phyloP scores from a whole-genome alignment of 2,797 vertebrate species.

The Phrynocephalus guinanensis region DNA sequence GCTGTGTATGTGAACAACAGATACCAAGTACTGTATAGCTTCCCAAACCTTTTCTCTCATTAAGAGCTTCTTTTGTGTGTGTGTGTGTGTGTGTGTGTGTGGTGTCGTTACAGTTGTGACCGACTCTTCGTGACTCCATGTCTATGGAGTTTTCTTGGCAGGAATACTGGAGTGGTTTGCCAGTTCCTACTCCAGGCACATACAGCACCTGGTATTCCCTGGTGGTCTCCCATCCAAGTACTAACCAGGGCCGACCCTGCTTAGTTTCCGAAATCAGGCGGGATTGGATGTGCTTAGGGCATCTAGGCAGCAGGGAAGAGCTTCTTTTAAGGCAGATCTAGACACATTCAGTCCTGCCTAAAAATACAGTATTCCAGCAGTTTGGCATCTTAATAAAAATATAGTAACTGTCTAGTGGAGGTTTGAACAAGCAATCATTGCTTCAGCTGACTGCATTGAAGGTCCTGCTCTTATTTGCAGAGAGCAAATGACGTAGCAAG shows the following conservation, averaged over 20 bases:
- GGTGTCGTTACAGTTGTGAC: too few relatives aligned
- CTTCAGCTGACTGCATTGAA: background rate
- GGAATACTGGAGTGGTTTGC: too few relatives aligned
- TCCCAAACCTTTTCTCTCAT: constrained; percentile 19
- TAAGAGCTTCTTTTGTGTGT: background rate
- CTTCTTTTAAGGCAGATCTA: background rate
- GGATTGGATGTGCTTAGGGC: too few relatives aligned
- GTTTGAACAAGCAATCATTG: background rate
- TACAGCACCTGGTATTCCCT: too few relatives aligned
- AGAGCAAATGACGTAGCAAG: background rate
- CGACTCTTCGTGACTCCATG: too few relatives aligned
- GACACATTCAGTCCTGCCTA: background rate
- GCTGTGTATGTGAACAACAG: background rate
- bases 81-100: too few relatives aligned
- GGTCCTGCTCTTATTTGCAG: background rate
- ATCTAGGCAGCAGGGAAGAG: too few relatives aligned
- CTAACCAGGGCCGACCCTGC: too few relatives aligned
- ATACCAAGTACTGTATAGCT: background rate
- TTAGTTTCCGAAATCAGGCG: too few relatives aligned
- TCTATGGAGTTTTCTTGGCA: too few relatives aligned
- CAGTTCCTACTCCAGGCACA: too few relatives aligned
- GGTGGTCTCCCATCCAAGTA: too few relatives aligned
- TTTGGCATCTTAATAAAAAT: background rate
- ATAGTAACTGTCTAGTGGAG: background rate
- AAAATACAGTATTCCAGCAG: background rate